Evolutionary conservation across 1,140 invertebrate genomes (phyloP).

Genomic region (Conopomorpha cramerella): DNA sequence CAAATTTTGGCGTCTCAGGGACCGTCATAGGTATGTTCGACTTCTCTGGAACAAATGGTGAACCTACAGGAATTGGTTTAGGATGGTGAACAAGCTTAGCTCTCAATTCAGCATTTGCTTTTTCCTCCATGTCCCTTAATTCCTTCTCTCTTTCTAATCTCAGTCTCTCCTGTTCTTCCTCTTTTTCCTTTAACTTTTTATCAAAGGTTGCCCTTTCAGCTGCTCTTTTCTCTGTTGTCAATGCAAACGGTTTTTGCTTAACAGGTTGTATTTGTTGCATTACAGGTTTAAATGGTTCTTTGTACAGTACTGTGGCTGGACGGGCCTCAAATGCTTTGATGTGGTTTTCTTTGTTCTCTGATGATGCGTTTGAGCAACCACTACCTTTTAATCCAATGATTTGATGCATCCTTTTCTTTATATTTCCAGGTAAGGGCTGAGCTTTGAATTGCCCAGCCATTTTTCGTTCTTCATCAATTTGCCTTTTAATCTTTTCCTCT

Average conservation of each 20-base stretch:
- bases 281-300: constrained; percentile 45
- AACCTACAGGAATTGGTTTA: constrained; percentile 23
- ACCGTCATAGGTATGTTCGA: constrained; percentile 25
- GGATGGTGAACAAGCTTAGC: constrained; percentile 41
- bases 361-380: constrained; percentile 22
- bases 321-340: constrained; percentile 42
- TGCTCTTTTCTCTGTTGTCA: constrained; percentile 39
- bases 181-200: constrained; percentile 31
- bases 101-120: constrained; percentile 21
- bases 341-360: constrained; percentile 45
- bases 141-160: constrained; percentile 24
- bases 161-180: constrained; percentile 30
- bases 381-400: constrained; percentile 11
- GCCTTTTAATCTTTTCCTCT: constrained; percentile 33
- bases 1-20: constrained; percentile 43
- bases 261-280: constrained; percentile 17
- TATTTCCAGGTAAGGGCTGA: constrained; percentile 32
- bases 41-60: constrained; percentile 33
- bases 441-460: constrained; percentile 41
- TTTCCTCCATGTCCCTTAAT: constrained; percentile 25
- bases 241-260: constrained; percentile 28
- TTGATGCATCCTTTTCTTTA: constrained; percentile 30
- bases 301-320: constrained; percentile 31
- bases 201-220: constrained; percentile 39
- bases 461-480: constrained; percentile 36